Evolutionary conservation across 2,888 invertebrate species (phyloP).

Genomic region (Leucoma salicis): DNA sequence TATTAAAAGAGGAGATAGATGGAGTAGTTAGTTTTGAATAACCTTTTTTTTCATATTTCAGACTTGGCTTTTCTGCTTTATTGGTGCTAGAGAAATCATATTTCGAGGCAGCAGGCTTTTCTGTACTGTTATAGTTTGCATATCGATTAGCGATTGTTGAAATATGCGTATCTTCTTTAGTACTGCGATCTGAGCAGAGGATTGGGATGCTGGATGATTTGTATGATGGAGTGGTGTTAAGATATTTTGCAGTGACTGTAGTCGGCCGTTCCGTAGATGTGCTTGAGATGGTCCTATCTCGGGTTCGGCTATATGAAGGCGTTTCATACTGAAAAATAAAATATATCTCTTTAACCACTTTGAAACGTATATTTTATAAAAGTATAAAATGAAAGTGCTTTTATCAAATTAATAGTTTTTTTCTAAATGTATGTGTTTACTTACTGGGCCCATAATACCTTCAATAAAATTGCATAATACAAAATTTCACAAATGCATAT

Average conservation of each 20-base stretch:
- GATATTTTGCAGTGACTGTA: slow-evolving; percentile 73
- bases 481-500: too few relatives aligned
- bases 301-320: slow-evolving; percentile 61
- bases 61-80: slow-evolving; percentile 42
- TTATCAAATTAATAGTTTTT: too few relatives aligned
- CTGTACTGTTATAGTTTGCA: slow-evolving; percentile 45
- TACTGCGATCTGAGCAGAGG: slow-evolving; percentile 56
- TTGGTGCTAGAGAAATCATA: slow-evolving; percentile 43
- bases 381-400: too few relatives aligned
- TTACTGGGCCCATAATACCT: too few relatives aligned
- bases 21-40: slow-evolving; percentile 74
- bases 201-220: slow-evolving; percentile 77
- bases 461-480: too few relatives aligned
- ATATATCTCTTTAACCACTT: too few relatives aligned
- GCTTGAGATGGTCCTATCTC: slow-evolving; percentile 53
- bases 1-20: slow-evolving; percentile 51
- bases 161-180: slow-evolving; percentile 68
- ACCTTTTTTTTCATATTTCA: slow-evolving; percentile 70
- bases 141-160: slow-evolving; percentile 70
- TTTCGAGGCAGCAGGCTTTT: slow-evolving; percentile 44
- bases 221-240: slow-evolving; percentile 62
- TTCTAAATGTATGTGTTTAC: too few relatives aligned
- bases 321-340: slow-evolving; percentile 69
- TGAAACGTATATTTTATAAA: too few relatives aligned
- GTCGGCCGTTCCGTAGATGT: slow-evolving; percentile 59